These are phyloP conservation scores for Trichogramma evanescens DNA, from an alignment of 2,888 invertebrate genomes.

Conservation along the genomic window DNA sequence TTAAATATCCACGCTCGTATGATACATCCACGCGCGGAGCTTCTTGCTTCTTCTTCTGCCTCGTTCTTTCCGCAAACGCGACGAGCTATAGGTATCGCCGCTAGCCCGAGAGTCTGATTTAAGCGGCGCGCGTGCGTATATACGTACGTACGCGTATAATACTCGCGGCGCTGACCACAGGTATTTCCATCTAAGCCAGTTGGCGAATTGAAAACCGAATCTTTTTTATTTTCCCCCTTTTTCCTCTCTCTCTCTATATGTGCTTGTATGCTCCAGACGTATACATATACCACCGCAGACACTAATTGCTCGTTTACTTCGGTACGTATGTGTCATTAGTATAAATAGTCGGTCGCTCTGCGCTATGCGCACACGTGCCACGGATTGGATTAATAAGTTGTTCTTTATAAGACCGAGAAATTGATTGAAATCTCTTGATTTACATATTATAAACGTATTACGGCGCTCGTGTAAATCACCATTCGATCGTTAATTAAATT, in stretches of 20 bases:
- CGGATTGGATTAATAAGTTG: not conserved
- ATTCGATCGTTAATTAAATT: too few species aligned
- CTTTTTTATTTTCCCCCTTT: not conserved
- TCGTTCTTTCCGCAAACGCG: constrained; percentile 1
- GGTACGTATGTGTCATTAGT: constrained; percentile 20
- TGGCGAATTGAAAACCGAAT: not conserved
- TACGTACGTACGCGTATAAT: too few species aligned
- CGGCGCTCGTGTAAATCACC: too few species aligned
- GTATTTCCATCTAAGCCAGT: constrained; percentile 28
- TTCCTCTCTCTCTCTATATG: too few species aligned
- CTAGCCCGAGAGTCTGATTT: constrained; percentile 29
- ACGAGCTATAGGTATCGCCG: too few species aligned
- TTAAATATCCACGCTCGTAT: too few species aligned
- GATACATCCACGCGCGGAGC: constrained; percentile 20
- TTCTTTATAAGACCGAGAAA: not conserved
- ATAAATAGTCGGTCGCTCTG: not conserved
- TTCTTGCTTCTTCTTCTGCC: constrained; percentile 19
- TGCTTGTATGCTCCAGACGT: too few species aligned
- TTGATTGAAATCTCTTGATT: too few species aligned
- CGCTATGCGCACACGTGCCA: not conserved
- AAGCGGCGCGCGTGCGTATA: constrained; percentile 32
- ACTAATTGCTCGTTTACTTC: constrained; percentile 14
- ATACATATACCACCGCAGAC: not conserved
- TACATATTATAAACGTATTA: too few species aligned
- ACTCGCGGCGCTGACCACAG: constrained; percentile 1